A percentile compares a stretch with the other conserved stretches of the same genome.
Conservation (phyloP, 1,140 invertebrate genomes). For the Chironomus tepperi region DNA sequence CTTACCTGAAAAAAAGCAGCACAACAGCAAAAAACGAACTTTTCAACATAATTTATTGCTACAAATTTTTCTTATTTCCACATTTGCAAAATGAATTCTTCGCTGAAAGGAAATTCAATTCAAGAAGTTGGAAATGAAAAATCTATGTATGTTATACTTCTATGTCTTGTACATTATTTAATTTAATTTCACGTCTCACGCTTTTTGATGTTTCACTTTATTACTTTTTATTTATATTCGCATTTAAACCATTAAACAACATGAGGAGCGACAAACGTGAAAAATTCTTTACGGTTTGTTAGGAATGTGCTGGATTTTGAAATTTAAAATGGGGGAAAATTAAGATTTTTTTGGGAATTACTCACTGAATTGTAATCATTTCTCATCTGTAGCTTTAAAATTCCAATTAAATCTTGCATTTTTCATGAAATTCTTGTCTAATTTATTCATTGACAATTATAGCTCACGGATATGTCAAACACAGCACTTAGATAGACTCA, state of each 20-base stretch:
- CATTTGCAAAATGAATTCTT: neutral
- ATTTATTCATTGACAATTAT: too few relatives aligned
- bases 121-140: neutral
- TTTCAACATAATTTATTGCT: neutral
- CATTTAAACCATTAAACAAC: neutral
- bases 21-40: neutral
- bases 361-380: too few relatives aligned
- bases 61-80: neutral
- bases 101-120: neutral
- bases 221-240: neutral
- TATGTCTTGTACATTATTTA: neutral
- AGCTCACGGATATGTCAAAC: too few relatives aligned
- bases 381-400: too few relatives aligned
- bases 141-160: neutral
- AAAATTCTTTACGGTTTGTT: too few relatives aligned
- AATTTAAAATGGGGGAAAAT: too few relatives aligned
- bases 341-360: too few relatives aligned
- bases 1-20: neutral
- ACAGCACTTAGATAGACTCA: too few relatives aligned
- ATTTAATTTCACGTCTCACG: neutral
- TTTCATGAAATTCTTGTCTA: too few relatives aligned
- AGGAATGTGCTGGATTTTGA: too few relatives aligned
- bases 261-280: neutral
- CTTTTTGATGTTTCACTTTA: neutral
- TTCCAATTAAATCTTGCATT: too few relatives aligned